These are phyloP conservation scores for Halichondria panicea DNA, from an alignment of 37 sponge, comb jelly and placozoan species.

Conservation along the genomic window DNA sequence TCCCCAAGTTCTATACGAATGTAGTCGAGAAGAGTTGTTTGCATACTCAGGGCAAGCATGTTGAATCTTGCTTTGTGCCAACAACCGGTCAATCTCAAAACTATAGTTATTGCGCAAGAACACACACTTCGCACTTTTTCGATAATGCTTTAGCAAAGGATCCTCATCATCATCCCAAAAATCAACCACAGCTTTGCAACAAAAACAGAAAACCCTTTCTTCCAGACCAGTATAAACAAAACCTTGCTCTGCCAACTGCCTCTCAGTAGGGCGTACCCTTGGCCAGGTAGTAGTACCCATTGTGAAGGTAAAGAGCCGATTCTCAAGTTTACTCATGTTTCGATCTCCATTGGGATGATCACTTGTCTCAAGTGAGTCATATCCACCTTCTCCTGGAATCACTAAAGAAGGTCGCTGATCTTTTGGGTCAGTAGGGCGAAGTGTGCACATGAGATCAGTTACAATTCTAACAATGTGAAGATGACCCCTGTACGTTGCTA, in stretches of 20 bases:
- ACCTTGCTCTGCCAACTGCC: conserved; percentile 27
- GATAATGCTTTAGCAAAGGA: conserved; percentile 16
- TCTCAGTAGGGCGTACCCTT: neutral
- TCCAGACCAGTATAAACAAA: conserved; percentile 47
- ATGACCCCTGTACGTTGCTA: too few relatives aligned
- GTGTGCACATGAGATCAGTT: too few relatives aligned
- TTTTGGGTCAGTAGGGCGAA: too few relatives aligned
- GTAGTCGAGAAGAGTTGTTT: conserved; percentile 9
- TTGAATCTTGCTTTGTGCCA: too few relatives aligned
- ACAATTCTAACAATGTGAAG: too few relatives aligned
- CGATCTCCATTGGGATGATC: neutral
- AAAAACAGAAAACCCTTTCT: conserved; percentile 23
- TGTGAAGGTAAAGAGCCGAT: neutral
- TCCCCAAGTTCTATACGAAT: conserved; percentile 10
- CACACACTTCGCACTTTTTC: neutral
- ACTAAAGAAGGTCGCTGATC: too few relatives aligned
- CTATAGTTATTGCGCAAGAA: conserved; percentile 8
- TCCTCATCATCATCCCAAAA: conserved; percentile 28
- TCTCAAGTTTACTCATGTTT: neutral
- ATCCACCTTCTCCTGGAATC: too few relatives aligned
- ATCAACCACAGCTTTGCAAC: conserved; percentile 10
- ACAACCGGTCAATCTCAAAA: neutral
- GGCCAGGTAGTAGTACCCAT: conserved; percentile 11
- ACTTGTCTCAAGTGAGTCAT: too few relatives aligned
- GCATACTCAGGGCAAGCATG: neutral